Base-by-base conservation (phyloP, 92 coral and sea anemone genomes). In the Zoanthus solanderi region DNA sequence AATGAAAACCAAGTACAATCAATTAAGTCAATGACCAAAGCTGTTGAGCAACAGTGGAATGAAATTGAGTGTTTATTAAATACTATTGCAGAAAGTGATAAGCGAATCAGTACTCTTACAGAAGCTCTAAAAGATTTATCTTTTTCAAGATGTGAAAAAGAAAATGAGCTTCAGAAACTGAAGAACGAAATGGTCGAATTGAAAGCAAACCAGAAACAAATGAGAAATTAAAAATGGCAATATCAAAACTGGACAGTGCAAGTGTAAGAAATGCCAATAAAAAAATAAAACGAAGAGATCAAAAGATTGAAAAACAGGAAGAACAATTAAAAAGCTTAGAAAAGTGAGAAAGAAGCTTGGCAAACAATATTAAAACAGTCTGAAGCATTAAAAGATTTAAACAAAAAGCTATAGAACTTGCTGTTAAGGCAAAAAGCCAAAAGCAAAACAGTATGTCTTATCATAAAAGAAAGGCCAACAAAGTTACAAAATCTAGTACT, bases 151-250 rank as follows among this genome's bases (percentile, higher is more conserved):
- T 7, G 29, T 15, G 45, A 45, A 32, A 80, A 45, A 15, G 75
- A 80, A 8, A 23, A 28, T 5, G 85, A 80, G 10, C 63, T 80
- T 0, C 6, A 15, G 8, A 80, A 80, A 66, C 9, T 66, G 47
- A 66, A 80, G 14, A 66, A 80, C 65, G 75, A 66, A 65, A 80
- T 80, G 58, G 45, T 56, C 14, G 61, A 80, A 8, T 48, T 80
- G 75, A 80, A 66, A 80, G 6, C 60, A 65, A 80, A 9, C 37
- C 75, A 47, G 75, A 80, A 53, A 42, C 85, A 9, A 80, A 75
- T 80, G 85, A 80, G 37, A 80, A 80, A 65, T 80, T 80, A 30
- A 80, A 80, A 65, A 52, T 37, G 2, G 73, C 85, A 80, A 80
- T 80, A 60, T 65, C 61, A 46, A 80, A 80, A 46, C 57, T 79